Base-by-base conservation (phyloP, 2,113 vertebrate species). In the Xiphorhynchus elegans region DNA sequence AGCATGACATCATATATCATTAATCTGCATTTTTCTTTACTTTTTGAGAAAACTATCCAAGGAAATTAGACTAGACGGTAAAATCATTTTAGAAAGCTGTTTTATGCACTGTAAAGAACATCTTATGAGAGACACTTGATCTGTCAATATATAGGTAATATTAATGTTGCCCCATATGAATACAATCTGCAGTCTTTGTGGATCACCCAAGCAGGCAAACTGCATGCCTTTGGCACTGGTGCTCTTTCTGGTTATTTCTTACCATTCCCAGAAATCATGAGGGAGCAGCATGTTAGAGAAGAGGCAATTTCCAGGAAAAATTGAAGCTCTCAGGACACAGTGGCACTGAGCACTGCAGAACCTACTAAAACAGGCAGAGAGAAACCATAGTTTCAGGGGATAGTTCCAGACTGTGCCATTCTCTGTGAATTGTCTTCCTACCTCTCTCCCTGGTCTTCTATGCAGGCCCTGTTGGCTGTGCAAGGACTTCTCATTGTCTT, bases 401-500 rank as follows among this genome's bases (percentile, higher is more conserved):
- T 31, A 31, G 58, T 81, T 55, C 35, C 39, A 50, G 39, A 13
- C 29, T 29, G 2, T 44, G 60, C 29, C 75, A 8, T 50, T 87
- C 33, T 33, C 33, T 53, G 1, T 6, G 47, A 31, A 11, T 31
- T 67, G 11, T n/a, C 29, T 83, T 91, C 52, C 31, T 81, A 1
- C 55, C 13, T 55, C 23, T 84, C n/a, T 37, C 20, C 8, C 29
- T 60, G 31, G 7, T 35, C 23, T 73, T 56, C 40, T 56, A 18
- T 47, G 23, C 47, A 73, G 35, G 26, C 23, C 52, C 23, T 33
- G 17, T 8, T 80, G 53, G 4, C 49, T 60, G 26, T 35, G 33
- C 0, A 0, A 83, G 39, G 53, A 35, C 24, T 80, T 52, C 31
- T 67, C 2, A 0, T 20, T 7, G 2, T 55, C 23, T 42, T 56